Evolutionary conservation across 1,140 invertebrate species (phyloP).

Genomic region (Rhopalosiphum maidis): DNA sequence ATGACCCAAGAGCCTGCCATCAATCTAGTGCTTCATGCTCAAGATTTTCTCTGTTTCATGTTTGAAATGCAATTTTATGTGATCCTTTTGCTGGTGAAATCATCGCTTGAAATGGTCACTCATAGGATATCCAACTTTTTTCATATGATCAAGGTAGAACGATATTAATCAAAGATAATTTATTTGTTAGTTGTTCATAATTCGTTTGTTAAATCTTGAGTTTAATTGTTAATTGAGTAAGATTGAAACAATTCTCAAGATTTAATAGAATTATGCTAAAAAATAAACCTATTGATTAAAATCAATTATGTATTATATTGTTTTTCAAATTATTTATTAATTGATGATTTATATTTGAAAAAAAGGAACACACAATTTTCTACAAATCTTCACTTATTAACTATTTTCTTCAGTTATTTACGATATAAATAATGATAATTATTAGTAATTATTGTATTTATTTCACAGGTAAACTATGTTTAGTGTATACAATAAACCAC

Average conservation of each 20-base stretch:
- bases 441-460: background rate
- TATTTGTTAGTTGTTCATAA: background rate
- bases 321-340: background rate
- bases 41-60: constrained; percentile 48
- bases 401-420: background rate
- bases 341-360: constrained; percentile 3
- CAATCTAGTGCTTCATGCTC: constrained; percentile 38
- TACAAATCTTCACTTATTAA: background rate
- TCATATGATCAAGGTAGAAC: constrained; percentile 53
- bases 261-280: background rate
- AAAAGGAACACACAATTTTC: background rate
- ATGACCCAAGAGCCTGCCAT: constrained; percentile 28
- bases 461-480: background rate
- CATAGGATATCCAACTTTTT: constrained; percentile 52
- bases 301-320: background rate
- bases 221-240: background rate
- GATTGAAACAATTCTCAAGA: background rate
- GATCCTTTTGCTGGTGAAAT: constrained; percentile 52
- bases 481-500: background rate
- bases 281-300: background rate
- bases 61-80: constrained; percentile 54
- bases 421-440: background rate
- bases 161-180: constrained; percentile 39
- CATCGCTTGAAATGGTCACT: constrained; percentile 51
- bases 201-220: constrained; percentile 9